Evolutionary conservation across 1,140 invertebrate species (phyloP).

Genomic region (Copidosoma floridanum): DNA sequence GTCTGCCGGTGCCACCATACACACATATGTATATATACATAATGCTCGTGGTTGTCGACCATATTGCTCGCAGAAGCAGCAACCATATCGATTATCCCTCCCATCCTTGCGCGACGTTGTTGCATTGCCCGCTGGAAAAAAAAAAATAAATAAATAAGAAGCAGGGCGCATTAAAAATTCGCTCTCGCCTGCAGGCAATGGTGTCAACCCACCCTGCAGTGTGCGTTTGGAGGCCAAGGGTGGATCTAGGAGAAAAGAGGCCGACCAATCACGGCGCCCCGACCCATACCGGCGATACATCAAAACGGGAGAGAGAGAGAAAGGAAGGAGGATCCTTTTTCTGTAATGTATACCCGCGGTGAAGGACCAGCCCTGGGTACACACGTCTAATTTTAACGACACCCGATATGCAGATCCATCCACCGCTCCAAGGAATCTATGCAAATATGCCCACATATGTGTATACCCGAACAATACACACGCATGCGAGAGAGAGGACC

Average conservation of each 20-base stretch:
- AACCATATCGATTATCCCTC: neutral
- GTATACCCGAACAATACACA: slow-evolving; percentile 26
- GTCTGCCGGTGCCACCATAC: neutral
- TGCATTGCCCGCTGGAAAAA: too few species aligned
- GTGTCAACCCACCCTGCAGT: neutral
- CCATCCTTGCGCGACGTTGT: neutral
- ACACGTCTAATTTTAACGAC: slow-evolving; percentile 52
- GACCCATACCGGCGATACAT: slow-evolving; percentile 22
- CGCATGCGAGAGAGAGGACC: slow-evolving; percentile 17
- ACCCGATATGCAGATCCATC: slow-evolving; percentile 53
- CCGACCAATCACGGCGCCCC: slow-evolving; percentile 29
- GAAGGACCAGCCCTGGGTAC: slow-evolving; percentile 11
- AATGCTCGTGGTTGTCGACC: too few species aligned
- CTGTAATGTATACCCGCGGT: slow-evolving; percentile 8
- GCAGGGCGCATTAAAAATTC: slow-evolving; percentile 19
- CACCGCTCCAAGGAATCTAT: slow-evolving; percentile 44
- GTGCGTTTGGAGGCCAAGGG: too few species aligned
- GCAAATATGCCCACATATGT: too few species aligned
- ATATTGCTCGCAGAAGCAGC: neutral
- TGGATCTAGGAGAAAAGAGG: slow-evolving; percentile 6
- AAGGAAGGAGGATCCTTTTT: slow-evolving; percentile 34
- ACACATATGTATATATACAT: too few species aligned
- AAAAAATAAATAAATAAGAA: too few species aligned
- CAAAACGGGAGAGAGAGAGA: slow-evolving; percentile 3
- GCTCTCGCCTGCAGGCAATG: neutral